Evolutionary conservation across 35 echinoderm and acorn worm species (phyloP).

Genomic region (Heliocidaris erythrogramma): DNA sequence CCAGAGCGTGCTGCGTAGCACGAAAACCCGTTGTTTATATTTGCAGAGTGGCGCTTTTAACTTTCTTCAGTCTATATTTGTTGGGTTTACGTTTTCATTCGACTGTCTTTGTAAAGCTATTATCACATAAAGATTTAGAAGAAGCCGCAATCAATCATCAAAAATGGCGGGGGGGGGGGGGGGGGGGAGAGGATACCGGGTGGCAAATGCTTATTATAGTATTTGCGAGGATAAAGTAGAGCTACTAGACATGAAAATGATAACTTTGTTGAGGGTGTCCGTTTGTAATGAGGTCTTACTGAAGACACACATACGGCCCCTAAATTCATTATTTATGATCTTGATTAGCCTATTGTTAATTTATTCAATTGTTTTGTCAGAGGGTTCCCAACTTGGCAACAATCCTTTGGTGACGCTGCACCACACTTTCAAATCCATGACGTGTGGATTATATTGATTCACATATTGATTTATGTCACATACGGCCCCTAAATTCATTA

Average conservation of each 20-base stretch:
- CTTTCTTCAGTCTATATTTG: background rate
- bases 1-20: background rate
- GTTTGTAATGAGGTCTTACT: background rate
- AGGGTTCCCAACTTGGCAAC: background rate
- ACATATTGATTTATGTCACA: no score
- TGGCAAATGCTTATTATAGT: background rate
- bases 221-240: background rate
- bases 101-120: background rate
- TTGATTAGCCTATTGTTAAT: no score
- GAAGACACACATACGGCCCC: no score
- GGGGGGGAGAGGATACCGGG: no score
- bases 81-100: background rate
- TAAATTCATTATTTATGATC: no score
- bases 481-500: no score
- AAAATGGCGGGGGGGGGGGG: background rate
- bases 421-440: no score
- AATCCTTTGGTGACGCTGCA: background rate
- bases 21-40: background rate
- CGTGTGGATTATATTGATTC: background rate
- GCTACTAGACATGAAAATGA: background rate
- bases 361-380: background rate
- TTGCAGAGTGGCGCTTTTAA: background rate
- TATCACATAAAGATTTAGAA: background rate
- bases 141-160: no score
- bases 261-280: no score